Percentiles rank a stretch among this genome's conserved stretches.
phyloP scores from a whole-genome alignment of 2,888 invertebrate species.

The Oscheius sp. region DNA sequence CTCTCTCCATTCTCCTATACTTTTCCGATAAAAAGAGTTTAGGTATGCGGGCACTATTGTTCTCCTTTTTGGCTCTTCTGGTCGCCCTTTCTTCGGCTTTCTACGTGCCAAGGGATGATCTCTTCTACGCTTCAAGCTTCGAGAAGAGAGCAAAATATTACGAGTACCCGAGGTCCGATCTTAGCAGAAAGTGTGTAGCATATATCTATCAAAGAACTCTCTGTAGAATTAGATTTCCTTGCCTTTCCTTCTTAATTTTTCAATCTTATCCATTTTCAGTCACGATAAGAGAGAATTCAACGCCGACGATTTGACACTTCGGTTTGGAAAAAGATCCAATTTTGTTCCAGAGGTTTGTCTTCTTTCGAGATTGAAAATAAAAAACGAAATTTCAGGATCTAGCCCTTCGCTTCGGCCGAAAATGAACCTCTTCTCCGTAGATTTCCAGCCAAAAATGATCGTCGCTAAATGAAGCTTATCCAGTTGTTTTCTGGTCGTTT shows the following conservation, averaged over 20 bases:
- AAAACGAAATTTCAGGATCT: slow-evolving; percentile 38
- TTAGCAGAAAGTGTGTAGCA: slow-evolving; percentile 6
- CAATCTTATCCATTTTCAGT: slow-evolving; percentile 9
- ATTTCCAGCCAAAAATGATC: neutral
- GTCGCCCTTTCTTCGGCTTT: slow-evolving; percentile 17
- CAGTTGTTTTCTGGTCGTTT: slow-evolving; percentile 1
- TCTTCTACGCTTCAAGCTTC: slow-evolving; percentile 22
- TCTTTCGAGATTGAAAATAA: neutral
- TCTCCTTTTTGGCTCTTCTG: slow-evolving; percentile 15
- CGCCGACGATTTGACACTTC: slow-evolving; percentile 50
- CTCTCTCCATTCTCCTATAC: neutral
- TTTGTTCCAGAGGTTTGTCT: slow-evolving; percentile 18
- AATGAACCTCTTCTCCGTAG: slow-evolving; percentile 2
- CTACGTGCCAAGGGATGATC: slow-evolving; percentile 20
- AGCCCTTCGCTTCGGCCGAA: slow-evolving; percentile 46
- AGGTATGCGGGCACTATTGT: slow-evolving; percentile 25
- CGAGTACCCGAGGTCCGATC: slow-evolving; percentile 20
- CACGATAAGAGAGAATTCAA: slow-evolving; percentile 51
- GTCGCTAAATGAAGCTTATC: slow-evolving; percentile 14
- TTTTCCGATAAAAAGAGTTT: neutral
- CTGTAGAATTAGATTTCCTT: neutral
- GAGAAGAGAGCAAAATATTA: slow-evolving; percentile 26
- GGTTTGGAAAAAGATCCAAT: slow-evolving; percentile 50
- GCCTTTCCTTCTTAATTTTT: neutral
- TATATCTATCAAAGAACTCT: neutral